These are phyloP conservation scores for Melanchra persicariae DNA, from an alignment of 2,888 invertebrate genomes.

Conservation along the genomic window DNA sequence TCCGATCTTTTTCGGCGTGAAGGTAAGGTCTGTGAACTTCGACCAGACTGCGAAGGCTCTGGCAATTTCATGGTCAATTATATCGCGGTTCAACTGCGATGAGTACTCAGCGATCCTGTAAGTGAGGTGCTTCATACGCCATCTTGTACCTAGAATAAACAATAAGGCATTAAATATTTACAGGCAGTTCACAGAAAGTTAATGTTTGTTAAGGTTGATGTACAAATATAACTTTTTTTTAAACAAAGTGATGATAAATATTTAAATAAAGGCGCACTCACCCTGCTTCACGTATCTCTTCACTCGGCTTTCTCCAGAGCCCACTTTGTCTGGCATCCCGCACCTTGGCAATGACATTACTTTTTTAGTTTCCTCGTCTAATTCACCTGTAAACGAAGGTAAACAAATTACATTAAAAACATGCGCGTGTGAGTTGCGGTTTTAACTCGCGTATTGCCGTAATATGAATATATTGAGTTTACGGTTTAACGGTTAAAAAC, in stretches of 20 bases:
- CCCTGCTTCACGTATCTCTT: slow-evolving; percentile 98
- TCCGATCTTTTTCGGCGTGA: slow-evolving; percentile 93
- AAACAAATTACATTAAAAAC: slow-evolving; percentile 23
- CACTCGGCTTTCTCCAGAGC: slow-evolving; percentile 95
- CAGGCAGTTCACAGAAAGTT: not conserved
- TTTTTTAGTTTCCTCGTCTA: slow-evolving; percentile 94
- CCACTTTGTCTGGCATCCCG: slow-evolving; percentile 97
- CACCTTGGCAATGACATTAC: slow-evolving; percentile 97
- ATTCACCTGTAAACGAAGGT: slow-evolving; percentile 92
- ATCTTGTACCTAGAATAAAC: slow-evolving; percentile 94
- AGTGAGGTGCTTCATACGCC: slow-evolving; percentile 97
- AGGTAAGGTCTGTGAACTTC: slow-evolving; percentile 95
- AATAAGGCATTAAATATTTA: slow-evolving; percentile 42
- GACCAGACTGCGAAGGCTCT: slow-evolving; percentile 97
- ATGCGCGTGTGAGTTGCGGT: not conserved
- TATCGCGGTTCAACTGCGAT: slow-evolving; percentile 92
- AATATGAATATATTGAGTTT: too few relatives aligned
- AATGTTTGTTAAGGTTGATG: slow-evolving; percentile 30
- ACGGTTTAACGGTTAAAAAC: too few relatives aligned
- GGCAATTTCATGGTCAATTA: slow-evolving; percentile 95
- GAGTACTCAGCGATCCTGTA: slow-evolving; percentile 98
- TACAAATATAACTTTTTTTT: slow-evolving; percentile 23
- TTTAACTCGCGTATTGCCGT: not conserved
- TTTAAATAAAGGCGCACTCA: slow-evolving; percentile 76
- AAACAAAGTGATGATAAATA: slow-evolving; percentile 18